Base-by-base conservation (phyloP, 2,888 invertebrate species). In the Drosophila mimica region DNA sequence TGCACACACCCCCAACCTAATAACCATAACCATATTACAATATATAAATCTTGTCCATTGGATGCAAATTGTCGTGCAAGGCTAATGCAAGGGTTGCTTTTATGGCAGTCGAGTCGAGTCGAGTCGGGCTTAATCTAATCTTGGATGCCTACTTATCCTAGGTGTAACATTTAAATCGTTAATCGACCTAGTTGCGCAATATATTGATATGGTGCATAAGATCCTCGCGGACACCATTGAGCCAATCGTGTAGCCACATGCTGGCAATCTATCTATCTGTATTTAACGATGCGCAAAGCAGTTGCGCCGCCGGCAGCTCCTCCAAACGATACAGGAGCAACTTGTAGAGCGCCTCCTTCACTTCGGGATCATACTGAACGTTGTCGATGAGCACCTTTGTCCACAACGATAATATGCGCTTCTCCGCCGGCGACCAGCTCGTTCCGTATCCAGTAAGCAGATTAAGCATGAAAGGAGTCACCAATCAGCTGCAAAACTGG, bases 401-500 rank as follows among this genome's bases (percentile, higher is more conserved):
- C 95, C 13, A 96, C 94, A 1, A 95, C 96, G 38, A 97, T 94
- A 0, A 95, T 87, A 2, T 91, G 81, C 0, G 91, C 91, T 51
- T 93, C 92, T 4, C 93, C 93, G 4, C 93, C 93, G 2, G 91
- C 87, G 4, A 90, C 83, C 25, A 93, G 74, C 53, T 92, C 92
- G 57, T 94, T 93, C 2, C 93, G 92, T 43, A 93, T 93, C 93
- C 94, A 94, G 91, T 94, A 95, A 0, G 95, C 94, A 0, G 95
- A 95, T 89, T 95, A 96, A 0, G 94, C 92, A 80, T 94, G 94
- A 58, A 95, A 93, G 63, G 94, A 92, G 54, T 94, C 92, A n/a
- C 94, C 94, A 33, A 94, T 91, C 72, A 94, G 92, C 81, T 95
- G 95, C 95, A 95, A 96, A 0, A 95, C 91, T 0, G 95, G 94